phyloP scores from a whole-genome alignment of 1,140 invertebrate genomes.

The Rhyzopertha dominica region DNA sequence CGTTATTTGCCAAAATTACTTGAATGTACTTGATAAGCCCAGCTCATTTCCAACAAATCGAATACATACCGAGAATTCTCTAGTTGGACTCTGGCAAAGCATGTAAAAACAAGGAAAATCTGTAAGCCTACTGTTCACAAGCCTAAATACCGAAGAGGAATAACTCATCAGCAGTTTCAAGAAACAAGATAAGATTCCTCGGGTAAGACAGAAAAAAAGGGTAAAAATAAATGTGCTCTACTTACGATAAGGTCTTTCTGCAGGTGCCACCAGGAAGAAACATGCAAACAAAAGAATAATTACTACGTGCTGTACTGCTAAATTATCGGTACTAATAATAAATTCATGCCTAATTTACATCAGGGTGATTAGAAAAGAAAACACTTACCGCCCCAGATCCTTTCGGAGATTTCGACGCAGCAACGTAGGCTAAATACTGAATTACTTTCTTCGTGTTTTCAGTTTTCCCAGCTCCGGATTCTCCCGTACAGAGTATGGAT shows the following conservation, averaged over 20 bases:
- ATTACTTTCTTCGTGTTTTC: constrained; percentile 99
- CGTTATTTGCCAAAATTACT: too few relatives aligned
- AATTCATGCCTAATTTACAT: too few relatives aligned
- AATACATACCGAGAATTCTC: constrained; percentile 46
- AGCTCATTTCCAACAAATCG: too few relatives aligned
- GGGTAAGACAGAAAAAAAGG: too few relatives aligned
- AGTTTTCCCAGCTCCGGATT: constrained; percentile 99
- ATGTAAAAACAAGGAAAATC: constrained; percentile 41
- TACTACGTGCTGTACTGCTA: constrained; percentile 14
- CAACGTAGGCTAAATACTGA: constrained; percentile 98
- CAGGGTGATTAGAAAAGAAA: constrained; percentile 6
- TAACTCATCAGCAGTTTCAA: too few relatives aligned
- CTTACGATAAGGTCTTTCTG: constrained; percentile 48
- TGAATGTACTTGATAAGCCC: too few relatives aligned
- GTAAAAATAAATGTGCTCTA: too few relatives aligned
- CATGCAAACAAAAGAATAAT: constrained; percentile 25
- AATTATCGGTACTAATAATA: constrained; percentile 1
- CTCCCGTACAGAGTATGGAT: constrained; percentile 98
- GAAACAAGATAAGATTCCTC: too few relatives aligned
- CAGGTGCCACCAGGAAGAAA: constrained; percentile 32
- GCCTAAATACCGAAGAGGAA: too few relatives aligned
- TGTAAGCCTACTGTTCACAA: too few relatives aligned
- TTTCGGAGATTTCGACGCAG: constrained; percentile 92
- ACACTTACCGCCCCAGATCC: constrained; percentile 79
- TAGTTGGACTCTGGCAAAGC: constrained; percentile 40